phyloP scores from a whole-genome alignment of 2,113 vertebrate species.

The Malaclemys terrapin region DNA sequence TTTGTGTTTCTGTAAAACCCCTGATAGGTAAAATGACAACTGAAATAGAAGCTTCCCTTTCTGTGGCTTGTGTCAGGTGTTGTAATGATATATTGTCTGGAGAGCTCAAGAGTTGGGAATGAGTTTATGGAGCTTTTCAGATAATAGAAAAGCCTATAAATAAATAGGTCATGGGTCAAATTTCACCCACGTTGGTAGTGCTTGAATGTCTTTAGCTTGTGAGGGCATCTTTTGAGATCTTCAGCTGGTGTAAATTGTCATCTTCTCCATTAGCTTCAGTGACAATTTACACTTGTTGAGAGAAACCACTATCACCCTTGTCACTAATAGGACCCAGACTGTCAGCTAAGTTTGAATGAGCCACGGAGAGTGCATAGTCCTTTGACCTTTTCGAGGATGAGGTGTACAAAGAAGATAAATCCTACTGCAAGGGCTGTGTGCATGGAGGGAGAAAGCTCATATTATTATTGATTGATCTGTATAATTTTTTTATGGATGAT shows the following conservation, averaged over 20 bases:
- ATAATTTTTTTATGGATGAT: neutral
- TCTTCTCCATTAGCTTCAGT: neutral
- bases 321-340: neutral
- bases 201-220: neutral
- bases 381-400: neutral
- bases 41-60: neutral
- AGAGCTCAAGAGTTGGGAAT: neutral
- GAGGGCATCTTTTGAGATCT: neutral
- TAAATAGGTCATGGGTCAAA: neutral
- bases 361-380: neutral
- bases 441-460: neutral
- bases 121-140: neutral
- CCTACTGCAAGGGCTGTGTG: neutral
- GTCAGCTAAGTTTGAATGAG: neutral
- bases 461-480: neutral
- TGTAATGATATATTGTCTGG: neutral
- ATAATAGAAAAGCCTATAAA: neutral
- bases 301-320: neutral
- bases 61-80: neutral
- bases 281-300: neutral
- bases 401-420: neutral
- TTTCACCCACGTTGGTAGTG: neutral
- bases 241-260: neutral
- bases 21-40: too few species aligned
- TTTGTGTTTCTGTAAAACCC: neutral